Evolutionary conservation across 2,113 vertebrate species (phyloP), one percentile per base, ranked within the genome.

Genomic region (Marcusenius ussheri): DNA sequence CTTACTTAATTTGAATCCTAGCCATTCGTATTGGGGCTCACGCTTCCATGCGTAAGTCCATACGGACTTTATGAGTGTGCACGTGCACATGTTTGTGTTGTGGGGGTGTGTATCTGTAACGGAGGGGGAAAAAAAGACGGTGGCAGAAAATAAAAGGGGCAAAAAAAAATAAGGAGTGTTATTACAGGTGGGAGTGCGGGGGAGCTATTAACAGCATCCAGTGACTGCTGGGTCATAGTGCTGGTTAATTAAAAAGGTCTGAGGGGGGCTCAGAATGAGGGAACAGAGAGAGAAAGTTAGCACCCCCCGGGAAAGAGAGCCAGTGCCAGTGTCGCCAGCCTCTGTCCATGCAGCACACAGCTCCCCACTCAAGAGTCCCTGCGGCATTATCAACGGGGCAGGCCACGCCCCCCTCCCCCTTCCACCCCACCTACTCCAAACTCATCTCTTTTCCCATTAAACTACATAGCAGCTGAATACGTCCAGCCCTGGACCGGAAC

Each of bases 181-280:
- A 53, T 80, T 62, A 31, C 24, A 27, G 50, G 47, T 24, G 47
- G 70, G 70, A 31, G 31, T 77, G 70, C 31, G 11, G 31, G 31
- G 70, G 70, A 77, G 89, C 49, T 89, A 47, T 56, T 84, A 62
- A 85, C 77, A 21, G 89, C 42, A 51, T 46, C 27, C 50, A 21
- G 27, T 47, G 47, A 46, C 83, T 84, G 83, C 42, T n/a, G 45
- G 83, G 45, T 84, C 83, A 84, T 46, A 46, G 24, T 84, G 8
- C 83, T 46, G 39, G 83, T 45, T 87, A 56, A 87, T 87, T 87
- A 87, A 89, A 74, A 89, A 3, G 5, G 77, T 47, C 17, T 31
- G 50, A 5, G 4, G 5, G 17, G 27, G 77, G 53, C 77, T 89
- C 35, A 46, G 50, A 85, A 58, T 84, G 56, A 24, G 51, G 53